Evolutionary conservation across 2,888 invertebrate genomes (phyloP).

Genomic region (Epinotia brunnichana): DNA sequence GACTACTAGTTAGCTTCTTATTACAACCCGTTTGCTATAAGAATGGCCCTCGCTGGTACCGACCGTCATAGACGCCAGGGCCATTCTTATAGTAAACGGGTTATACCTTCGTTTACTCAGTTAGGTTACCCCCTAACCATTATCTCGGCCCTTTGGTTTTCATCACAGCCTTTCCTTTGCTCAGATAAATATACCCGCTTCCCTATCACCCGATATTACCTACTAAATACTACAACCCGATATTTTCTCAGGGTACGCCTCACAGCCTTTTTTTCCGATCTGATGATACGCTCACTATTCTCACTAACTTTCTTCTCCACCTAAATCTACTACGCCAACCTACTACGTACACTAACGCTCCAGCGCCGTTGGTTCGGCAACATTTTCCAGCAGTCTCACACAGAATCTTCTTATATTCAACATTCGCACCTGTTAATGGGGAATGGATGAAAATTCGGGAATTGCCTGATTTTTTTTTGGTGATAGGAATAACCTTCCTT

Average conservation of each 20-base stretch:
- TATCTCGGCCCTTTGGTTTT: neutral
- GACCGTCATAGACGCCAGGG: too few species aligned
- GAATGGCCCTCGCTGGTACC: too few species aligned
- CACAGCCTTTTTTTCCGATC: neutral
- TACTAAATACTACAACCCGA: neutral
- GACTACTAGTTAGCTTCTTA: neutral
- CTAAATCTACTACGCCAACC: neutral
- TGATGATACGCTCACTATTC: too few species aligned
- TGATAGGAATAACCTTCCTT: too few species aligned
- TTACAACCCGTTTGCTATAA: too few species aligned
- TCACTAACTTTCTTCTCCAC: neutral
- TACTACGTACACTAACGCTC: neutral
- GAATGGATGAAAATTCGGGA: too few species aligned
- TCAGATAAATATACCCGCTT: neutral
- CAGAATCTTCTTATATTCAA: too few species aligned
- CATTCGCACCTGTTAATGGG: too few species aligned
- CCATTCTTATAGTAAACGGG: too few species aligned
- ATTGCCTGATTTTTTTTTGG: too few species aligned
- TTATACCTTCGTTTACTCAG: neutral
- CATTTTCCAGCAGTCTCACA: neutral
- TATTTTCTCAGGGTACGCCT: neutral
- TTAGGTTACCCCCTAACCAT: neutral
- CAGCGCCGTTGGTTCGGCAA: neutral
- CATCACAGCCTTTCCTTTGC: constrained; percentile 2
- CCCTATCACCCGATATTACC: neutral